Base-by-base conservation (phyloP, 1,140 invertebrate genomes). In the Drosophila biarmipes region DNA sequence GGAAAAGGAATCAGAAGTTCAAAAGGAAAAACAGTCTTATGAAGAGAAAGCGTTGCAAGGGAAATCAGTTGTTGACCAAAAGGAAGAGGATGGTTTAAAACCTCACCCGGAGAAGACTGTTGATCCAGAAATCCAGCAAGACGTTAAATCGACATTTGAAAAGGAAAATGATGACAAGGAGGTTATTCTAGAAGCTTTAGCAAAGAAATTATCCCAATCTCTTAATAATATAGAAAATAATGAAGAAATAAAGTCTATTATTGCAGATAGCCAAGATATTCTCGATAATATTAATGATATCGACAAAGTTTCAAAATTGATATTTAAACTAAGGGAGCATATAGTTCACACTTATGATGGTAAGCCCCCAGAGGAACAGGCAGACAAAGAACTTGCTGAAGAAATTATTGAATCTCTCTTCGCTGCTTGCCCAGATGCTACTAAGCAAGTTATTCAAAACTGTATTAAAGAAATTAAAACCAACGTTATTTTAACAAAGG, bases 261-360 rank as follows among this genome's bases (percentile, higher is more conserved):
- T 69, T 7, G 42, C 24, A 3, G 53, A 76, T 0, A 45, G 46
- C 24, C 66, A 69, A 48, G 58, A 80, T 24, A 64, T 80, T 17
- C 42, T 90, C 6, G 66, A 80, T 19, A 74, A 78, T 34, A 19
- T 80, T 0, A 35, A 57, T 21, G 59, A 89, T 42, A 12, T 7
- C 2, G 63, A 73, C 2, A 68, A 64, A 43, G 53, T 85, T 2
- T 40, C 66, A 7, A 91, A 91, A 43, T 61, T 59, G 2, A 66
- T 91, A 35, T 91, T 90, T 8, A 89, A 91, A 34, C 15, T 91
- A 8, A 73, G 69, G 31, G 90, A 91, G 19, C 78, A 89, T 17
- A 91, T 91, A 42, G 86, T 91, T 21, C 86, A 91, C n/a, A 91
- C 90, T 0, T 91, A 90, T 45, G 82, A 91, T 54, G 73, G 75